Evolutionary conservation across 2,888 invertebrate genomes (phyloP), one percentile per base, ranked within the genome.

Genomic region (Taenaris catops): DNA sequence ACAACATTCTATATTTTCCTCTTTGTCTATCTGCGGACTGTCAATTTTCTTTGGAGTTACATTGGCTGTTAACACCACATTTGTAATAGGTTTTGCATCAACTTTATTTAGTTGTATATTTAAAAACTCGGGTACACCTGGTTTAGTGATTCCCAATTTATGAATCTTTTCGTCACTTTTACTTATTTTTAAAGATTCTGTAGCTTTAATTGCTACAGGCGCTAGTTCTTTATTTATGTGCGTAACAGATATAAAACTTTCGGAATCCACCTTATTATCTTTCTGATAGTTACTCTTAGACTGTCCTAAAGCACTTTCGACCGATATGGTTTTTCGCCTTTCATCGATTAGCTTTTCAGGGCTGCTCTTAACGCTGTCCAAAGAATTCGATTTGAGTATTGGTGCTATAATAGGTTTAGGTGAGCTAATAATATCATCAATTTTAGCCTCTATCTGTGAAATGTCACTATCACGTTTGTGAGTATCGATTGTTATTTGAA

Each of bases 41-140:
- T 84, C 84, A 29, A 53, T 48, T 71, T 80, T 86, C 71, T 86
- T 88, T 61, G 87, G 84, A 48, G 81, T 87, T 50, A 86, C 66
- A 49, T 89, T 90, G 41, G 91, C 91, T 10, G 92, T 89, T 46
- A 92, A 72, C 29, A 93, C 91, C 16, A 93, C 86, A 55, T 92
- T 91, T 16, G 89, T 89, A 4, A 87, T 59, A 0, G 91, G 88
- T 50, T 89, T 89, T 4, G 86, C 75, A 52, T 93, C 93, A 3
- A 93, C 91, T 60, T 91, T 91, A 58, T 93, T 92, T 25, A 93
- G 57, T 63, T 93, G 92, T 36, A 92, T 91, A 55, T 91, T 91
- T 43, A 93, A 71, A 59, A 93, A 92, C 62, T 93, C 92, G 0
- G 93, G 92, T 6, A 92, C 79, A 23, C 74, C 71, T 1, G 66